Conservation (phyloP, 2,113 vertebrate genomes). For the Saccopteryx bilineata region DNA sequence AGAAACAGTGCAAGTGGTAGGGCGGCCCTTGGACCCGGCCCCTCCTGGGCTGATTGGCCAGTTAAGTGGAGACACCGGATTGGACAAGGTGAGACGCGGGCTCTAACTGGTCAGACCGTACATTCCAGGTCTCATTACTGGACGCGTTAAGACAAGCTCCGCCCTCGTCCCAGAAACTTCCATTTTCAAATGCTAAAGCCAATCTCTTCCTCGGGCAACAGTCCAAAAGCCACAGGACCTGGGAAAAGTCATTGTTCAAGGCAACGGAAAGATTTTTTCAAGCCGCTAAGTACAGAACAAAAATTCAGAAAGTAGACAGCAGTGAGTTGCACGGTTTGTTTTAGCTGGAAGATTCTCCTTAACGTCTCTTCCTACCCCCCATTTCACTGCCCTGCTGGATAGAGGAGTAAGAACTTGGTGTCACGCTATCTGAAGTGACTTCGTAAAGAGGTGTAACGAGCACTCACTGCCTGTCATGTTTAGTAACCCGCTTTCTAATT, state of each 20-base stretch:
- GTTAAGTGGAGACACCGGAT: slow-evolving; percentile 57
- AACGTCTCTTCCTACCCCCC: neutral
- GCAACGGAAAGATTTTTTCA: neutral
- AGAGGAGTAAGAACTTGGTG: neutral
- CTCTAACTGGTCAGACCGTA: neutral
- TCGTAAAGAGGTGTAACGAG: neutral
- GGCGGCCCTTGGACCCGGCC: slow-evolving; percentile 57
- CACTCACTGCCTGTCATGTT: neutral
- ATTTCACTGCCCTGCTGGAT: neutral
- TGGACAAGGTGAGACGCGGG: neutral
- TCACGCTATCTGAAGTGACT: neutral
- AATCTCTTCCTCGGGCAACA: neutral
- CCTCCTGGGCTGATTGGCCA: slow-evolving; percentile 63
- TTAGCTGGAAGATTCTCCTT: neutral
- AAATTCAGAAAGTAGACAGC: neutral
- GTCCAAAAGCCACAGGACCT: neutral
- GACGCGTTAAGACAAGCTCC: neutral
- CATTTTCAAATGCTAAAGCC: neutral
- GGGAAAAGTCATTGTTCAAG: neutral
- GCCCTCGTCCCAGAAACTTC: neutral
- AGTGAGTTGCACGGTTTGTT: neutral
- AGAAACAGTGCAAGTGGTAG: slow-evolving; percentile 70
- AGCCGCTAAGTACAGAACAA: neutral
- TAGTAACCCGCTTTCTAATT: neutral
- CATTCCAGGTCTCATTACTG: slow-evolving; percentile 23